These are phyloP conservation scores for Halcyon leucocephala DNA, from an alignment of 2,797 vertebrate genomes.

Conservation along the genomic window DNA sequence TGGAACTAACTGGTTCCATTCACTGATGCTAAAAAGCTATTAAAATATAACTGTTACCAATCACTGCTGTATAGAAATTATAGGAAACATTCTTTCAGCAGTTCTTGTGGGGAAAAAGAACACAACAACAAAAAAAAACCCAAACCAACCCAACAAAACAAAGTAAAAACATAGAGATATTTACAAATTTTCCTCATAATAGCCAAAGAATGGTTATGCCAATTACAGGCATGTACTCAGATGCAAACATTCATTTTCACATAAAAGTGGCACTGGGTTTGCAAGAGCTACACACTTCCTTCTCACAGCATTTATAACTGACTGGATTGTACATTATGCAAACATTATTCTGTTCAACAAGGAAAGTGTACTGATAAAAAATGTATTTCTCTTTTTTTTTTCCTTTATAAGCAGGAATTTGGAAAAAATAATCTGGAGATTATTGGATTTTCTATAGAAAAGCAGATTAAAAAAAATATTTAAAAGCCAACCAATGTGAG, in stretches of 20 bases:
- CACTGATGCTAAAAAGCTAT: not conserved
- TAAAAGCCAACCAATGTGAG: not conserved
- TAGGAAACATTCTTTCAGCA: not conserved
- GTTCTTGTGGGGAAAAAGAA: not conserved
- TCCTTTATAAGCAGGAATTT: not conserved
- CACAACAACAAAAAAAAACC: not conserved
- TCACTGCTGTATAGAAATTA: not conserved
- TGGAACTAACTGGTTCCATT: not conserved
- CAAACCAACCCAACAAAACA: no score
- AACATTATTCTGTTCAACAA: not conserved
- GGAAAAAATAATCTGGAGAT: not conserved
- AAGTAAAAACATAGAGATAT: not conserved
- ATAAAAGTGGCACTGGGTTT: not conserved
- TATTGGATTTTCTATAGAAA: slow-evolving; percentile 9
- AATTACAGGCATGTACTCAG: not conserved
- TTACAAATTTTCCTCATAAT: not conserved
- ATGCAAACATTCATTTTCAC: not conserved
- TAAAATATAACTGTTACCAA: not conserved
- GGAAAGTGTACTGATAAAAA: not conserved
- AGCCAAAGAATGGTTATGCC: not conserved
- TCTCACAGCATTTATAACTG: not conserved
- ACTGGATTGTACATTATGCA: not conserved
- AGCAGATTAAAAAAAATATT: slow-evolving; percentile 17
- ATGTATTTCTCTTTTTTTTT: not conserved
- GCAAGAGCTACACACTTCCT: not conserved